Evolutionary conservation across 2,888 invertebrate genomes (phyloP), one percentile per base, ranked within the genome.

Genomic region (Cryptocephalus moraei): DNA sequence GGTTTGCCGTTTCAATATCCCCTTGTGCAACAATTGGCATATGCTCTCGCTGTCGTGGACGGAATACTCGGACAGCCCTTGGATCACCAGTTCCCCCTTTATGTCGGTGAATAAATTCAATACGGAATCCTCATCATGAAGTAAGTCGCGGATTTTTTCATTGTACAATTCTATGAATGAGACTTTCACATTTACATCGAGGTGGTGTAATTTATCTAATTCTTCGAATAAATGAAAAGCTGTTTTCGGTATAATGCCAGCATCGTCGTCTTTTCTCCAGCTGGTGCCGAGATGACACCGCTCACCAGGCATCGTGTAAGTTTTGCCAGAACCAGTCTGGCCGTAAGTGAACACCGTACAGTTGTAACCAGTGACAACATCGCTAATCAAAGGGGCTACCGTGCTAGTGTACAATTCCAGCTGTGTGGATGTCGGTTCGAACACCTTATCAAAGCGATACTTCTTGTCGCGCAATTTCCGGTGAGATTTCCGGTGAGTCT

Each of bases 301-400:
- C 32, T 53, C 57, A 8, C 94, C 94, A 55, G 91, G 88, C 95
- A 99, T 97, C 0, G 97, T 97, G 65, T 89, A 94, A 0, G 97
- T 99, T 73, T 99, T 99, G 8, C 97, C 97, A 0, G 88, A 88
- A 46, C 91, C 91, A 0, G 91, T 91, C 72, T 91, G 90, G 4
- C 93, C 95, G 73, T 90, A 97, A 14, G 96, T 96, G 74, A 99
- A 97, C 12, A 97, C 91, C 0, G 97, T 99, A 69, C 96, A 97
- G 71, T 96, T 97, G 71, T 95, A 99, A 0, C 97, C 97, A 22
- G 81, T 77, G 14, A 97, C 74, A 8, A 97, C 95, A 72, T 96
- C 93, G 50, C 87, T 83, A 47, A 97, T 84, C 14, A 94, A 77
- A 0, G 95, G 95, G 44, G 81, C 81, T 9, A 95, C 93, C 39